Percentiles rank a stretch among this genome's conserved stretches.
Conservation (phyloP, 2,888 invertebrate species). For the Drosophila falleni region DNA sequence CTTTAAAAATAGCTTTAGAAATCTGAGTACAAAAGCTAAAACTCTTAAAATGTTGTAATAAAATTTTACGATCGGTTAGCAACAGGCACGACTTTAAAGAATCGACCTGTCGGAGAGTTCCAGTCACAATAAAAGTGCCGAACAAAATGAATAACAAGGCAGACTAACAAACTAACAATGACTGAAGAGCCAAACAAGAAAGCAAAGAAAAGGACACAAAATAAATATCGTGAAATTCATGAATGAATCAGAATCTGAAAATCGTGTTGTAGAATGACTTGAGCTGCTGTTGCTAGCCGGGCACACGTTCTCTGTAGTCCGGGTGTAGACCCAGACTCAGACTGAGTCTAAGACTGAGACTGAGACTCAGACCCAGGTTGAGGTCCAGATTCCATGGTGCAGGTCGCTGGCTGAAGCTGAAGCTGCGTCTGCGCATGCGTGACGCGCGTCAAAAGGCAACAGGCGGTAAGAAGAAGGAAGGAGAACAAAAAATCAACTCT, state of each 20-base stretch:
- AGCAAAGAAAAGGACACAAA: slow-evolving; percentile 61
- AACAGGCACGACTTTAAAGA: slow-evolving; percentile 50
- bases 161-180: slow-evolving; percentile 47
- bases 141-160: slow-evolving; percentile 21
- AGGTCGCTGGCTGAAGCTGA: slow-evolving; percentile 10
- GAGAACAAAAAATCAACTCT: slow-evolving; percentile 9
- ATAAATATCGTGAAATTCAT: slow-evolving; percentile 74
- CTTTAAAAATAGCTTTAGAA: slow-evolving; percentile 5
- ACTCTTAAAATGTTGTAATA: slow-evolving; percentile 63
- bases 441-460: slow-evolving; percentile 57
- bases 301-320: not conserved
- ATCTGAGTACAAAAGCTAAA: slow-evolving; percentile 17
- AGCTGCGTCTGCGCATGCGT: slow-evolving; percentile 62
- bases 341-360: not conserved
- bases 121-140: slow-evolving; percentile 6
- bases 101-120: slow-evolving; percentile 5
- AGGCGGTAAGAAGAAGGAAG: slow-evolving; percentile 26
- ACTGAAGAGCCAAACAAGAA: slow-evolving; percentile 17
- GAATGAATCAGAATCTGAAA: slow-evolving; percentile 74
- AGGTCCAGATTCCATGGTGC: slow-evolving; percentile 20
- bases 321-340: not conserved
- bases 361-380: slow-evolving; percentile 7
- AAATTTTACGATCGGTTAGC: slow-evolving; percentile 72
- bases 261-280: slow-evolving; percentile 51
- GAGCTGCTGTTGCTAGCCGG: slow-evolving; percentile 23